A percentile compares a stretch with the other conserved stretches of the same genome.
phyloP scores from a whole-genome alignment of 2,113 vertebrate species.

The Apodemus sylvaticus region DNA sequence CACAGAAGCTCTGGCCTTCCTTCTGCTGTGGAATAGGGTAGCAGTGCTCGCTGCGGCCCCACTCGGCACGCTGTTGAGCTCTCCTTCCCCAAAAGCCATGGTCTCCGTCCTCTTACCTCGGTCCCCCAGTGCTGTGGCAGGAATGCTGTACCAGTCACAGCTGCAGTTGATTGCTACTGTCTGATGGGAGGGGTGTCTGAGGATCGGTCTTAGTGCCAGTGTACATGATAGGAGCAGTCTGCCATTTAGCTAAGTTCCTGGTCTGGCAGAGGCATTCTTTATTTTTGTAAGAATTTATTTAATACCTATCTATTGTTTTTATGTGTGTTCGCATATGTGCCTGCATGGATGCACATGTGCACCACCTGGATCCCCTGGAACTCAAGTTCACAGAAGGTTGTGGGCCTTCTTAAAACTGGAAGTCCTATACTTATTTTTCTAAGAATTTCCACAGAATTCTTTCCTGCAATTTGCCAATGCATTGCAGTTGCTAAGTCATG shows the following conservation, averaged over 20 bases:
- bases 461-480: neutral
- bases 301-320: neutral
- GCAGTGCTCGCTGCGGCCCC: neutral
- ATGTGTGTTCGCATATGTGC: neutral
- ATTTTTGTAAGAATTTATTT: neutral
- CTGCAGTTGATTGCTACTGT: neutral
- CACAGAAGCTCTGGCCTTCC: neutral
- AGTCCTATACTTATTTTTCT: neutral
- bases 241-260: neutral
- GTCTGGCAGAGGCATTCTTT: neutral
- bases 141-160: neutral
- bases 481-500: neutral
- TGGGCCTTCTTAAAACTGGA: neutral
- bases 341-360: neutral
- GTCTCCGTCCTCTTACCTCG: neutral
- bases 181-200: neutral
- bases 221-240: neutral
- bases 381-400: neutral
- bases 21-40: neutral
- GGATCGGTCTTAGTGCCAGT: neutral
- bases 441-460: constrained; percentile 5
- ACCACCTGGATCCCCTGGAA: neutral
- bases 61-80: neutral
- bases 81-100: neutral
- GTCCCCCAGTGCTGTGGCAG: neutral